Evolutionary conservation across 2,113 vertebrate genomes (phyloP), one percentile per base, ranked within the genome.

Genomic region (Eira barbara): DNA sequence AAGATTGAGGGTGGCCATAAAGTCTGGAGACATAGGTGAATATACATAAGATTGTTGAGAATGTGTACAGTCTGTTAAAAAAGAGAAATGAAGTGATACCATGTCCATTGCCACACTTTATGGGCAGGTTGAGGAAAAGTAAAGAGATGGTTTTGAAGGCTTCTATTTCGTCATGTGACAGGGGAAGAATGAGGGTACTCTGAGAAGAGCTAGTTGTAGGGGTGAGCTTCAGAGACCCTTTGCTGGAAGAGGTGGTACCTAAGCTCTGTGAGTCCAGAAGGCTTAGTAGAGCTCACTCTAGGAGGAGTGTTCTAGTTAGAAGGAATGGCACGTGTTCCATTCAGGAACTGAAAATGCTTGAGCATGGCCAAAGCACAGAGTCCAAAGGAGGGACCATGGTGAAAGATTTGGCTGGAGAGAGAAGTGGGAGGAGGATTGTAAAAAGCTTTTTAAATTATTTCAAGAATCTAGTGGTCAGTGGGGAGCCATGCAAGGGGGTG

Each of bases 391-490:
- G 84, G 47, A 9, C 42, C 57, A 2, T 73, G 85, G 88, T 84
- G 21, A 93, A 89, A 89, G 93, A 36, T 47, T 82, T 45, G 59
- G 18, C 79, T 63, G 36, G 59, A 88, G 57, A 94, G 87, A 76
- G 47, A 61, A 81, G n/a, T 17, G 8, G 57, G 36, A 94, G 76
- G 71, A 63, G 47, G 31, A 97, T 23, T 81, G 63, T 42, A 25
- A 90, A 91, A 78, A 25, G 47, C 31, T 78, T 82, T 97, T 89
- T 10, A 78, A 89, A 91, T 34, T 61, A 84, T 73, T 47, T 82
- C 57, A 97, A 92, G 88, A 84, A 74, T 94, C 86, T 80, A 89
- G 69, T 84, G 65, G 61, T 94, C 76, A 92, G 9, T 89, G 73
- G 39, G 29, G 83, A 97, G 81, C 63, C n/a, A 29, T 21, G 36